Percentiles rank a stretch among this genome's conserved stretches.
These are phyloP conservation scores for Junonia oenone DNA, from an alignment of 2,888 invertebrate genomes.

Conservation along the genomic window DNA sequence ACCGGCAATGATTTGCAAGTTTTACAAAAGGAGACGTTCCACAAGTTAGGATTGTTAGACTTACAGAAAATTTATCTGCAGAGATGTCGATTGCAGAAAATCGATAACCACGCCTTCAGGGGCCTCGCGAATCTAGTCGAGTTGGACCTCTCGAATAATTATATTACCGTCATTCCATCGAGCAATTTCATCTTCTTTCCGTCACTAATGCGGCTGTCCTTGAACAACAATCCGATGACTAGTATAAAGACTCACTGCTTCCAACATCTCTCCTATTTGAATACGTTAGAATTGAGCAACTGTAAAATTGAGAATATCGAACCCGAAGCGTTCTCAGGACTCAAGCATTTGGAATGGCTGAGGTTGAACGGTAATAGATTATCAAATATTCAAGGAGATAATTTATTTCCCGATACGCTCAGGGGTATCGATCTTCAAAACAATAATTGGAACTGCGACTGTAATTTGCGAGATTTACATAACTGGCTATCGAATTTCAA, in stretches of 20 bases:
- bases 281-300: constrained; percentile 88
- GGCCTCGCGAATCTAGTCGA: constrained; percentile 93
- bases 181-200: constrained; percentile 88
- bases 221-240: constrained; percentile 90
- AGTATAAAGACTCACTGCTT: constrained; percentile 86
- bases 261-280: constrained; percentile 85
- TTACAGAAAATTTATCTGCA: constrained; percentile 91
- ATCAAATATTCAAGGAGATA: constrained; percentile 83
- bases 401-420: constrained; percentile 86
- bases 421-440: constrained; percentile 90
- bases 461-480: constrained; percentile 87
- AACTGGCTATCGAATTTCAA: constrained; percentile 88
- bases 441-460: constrained; percentile 95
- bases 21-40: constrained; percentile 88
- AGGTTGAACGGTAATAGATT: constrained; percentile 90
- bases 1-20: constrained; percentile 90
- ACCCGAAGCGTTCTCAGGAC: constrained; percentile 88
- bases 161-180: constrained; percentile 87
- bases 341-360: constrained; percentile 90
- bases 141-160: constrained; percentile 91
- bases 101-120: constrained; percentile 89
- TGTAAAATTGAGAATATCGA: constrained; percentile 89
- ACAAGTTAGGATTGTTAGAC: constrained; percentile 88
- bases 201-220: constrained; percentile 88
- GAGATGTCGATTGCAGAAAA: constrained; percentile 86